Percentiles rank a stretch among this genome's conserved stretches.
phyloP scores from a whole-genome alignment of 2,113 vertebrate genomes.

The Pantherophis guttatus region DNA sequence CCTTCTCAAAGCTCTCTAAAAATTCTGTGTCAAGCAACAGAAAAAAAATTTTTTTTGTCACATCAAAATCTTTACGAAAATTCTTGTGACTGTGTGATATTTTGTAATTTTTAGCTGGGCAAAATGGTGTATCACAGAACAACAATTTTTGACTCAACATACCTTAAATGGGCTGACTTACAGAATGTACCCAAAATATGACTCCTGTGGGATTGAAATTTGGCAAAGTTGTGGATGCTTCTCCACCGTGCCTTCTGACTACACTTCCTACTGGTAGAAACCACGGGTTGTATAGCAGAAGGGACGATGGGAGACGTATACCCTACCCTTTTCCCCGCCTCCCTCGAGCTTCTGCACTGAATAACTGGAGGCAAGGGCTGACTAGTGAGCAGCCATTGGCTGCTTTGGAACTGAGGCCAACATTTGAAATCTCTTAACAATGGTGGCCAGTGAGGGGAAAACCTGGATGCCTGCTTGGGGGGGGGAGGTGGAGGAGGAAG shows the following conservation, averaged over 20 bases:
- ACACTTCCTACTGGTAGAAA: not conserved
- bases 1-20: constrained; percentile 31
- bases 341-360: not conserved
- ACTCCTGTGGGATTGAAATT: not conserved
- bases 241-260: not conserved
- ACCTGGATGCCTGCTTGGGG: not conserved
- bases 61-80: not conserved
- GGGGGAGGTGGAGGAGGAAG: not conserved
- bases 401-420: not conserved
- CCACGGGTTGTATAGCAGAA: not conserved
- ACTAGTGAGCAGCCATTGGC: not conserved
- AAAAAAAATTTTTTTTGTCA: not conserved
- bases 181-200: not conserved
- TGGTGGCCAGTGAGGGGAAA: not conserved
- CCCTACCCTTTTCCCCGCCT: not conserved
- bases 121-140: not conserved
- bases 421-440: not conserved
- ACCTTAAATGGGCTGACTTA: not conserved
- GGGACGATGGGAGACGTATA: not conserved
- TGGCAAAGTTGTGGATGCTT: not conserved
- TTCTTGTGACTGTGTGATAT: not conserved
- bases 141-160: not conserved
- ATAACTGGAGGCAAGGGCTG: not conserved
- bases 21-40: not conserved
- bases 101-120: not conserved